A percentile compares a stretch with the other conserved stretches of the same genome.
phyloP scores from a whole-genome alignment of 2,797 vertebrate species.

The Malurus splendens region DNA sequence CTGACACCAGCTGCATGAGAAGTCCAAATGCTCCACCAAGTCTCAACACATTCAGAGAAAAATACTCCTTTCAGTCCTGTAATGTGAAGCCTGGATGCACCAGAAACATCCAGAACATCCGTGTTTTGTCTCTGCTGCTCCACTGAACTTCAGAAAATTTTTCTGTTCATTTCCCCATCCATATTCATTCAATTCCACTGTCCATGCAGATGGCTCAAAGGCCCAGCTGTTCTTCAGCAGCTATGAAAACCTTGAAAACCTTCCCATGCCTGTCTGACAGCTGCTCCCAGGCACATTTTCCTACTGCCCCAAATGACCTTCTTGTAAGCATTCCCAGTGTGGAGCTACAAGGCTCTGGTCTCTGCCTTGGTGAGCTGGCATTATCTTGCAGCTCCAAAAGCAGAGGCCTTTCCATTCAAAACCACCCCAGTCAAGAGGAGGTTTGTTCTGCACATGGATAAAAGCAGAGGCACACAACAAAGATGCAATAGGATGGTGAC shows the following conservation, averaged over 20 bases:
- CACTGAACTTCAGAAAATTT: neutral
- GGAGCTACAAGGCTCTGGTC: neutral
- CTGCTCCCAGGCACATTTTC: neutral
- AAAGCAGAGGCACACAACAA: fast-evolving
- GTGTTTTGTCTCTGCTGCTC: neutral
- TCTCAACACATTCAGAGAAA: neutral
- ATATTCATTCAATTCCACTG: neutral
- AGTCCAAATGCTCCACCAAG: neutral
- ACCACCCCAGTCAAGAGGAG: fast-evolving
- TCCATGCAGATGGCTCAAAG: neutral
- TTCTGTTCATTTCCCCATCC: neutral
- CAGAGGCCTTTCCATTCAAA: neutral
- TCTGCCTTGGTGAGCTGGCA: neutral
- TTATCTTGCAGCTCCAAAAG: neutral
- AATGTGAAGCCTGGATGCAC: neutral
- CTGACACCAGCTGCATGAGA: neutral
- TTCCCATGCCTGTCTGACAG: neutral
- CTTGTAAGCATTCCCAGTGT: neutral
- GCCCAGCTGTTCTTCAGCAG: neutral
- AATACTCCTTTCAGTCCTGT: neutral
- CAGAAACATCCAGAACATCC: neutral
- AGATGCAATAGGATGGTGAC: neutral
- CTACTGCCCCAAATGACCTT: fast-evolving
- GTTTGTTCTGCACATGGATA: neutral
- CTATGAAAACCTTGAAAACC: neutral